phyloP scores from a whole-genome alignment of 2,888 invertebrate species.

The Ferrisia virgata region DNA sequence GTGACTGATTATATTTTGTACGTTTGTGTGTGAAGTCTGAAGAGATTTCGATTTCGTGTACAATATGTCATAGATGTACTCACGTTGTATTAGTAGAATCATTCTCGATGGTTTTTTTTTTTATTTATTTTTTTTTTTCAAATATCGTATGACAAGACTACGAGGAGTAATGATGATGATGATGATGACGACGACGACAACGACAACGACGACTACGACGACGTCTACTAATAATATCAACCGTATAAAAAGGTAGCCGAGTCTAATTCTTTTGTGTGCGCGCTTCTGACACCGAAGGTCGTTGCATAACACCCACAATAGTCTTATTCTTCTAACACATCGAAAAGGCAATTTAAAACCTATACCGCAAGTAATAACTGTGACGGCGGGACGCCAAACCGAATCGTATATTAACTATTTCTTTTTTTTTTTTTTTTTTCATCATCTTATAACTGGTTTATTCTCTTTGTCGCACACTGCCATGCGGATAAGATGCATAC shows the following conservation, averaged over 20 bases:
- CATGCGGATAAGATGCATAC: not conserved
- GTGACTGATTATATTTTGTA: no score
- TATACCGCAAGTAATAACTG: constrained; percentile 46
- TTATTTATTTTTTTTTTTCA: no score
- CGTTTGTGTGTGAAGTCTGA: no score
- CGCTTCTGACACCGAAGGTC: constrained; percentile 46
- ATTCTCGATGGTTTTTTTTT: no score
- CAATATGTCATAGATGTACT: no score
- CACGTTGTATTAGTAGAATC: no score
- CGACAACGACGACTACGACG: not conserved
- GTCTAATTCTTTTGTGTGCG: constrained; percentile 45
- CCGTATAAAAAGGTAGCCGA: constrained; percentile 43
- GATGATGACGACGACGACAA: not conserved
- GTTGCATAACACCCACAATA: constrained; percentile 45
- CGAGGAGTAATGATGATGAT: not conserved
- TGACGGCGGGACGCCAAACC: constrained; percentile 46
- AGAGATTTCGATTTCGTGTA: no score
- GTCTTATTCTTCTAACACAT: constrained; percentile 41
- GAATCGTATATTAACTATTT: constrained; percentile 43
- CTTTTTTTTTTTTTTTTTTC: not conserved
- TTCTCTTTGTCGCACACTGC: constrained; percentile 15
- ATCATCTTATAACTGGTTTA: constrained; percentile 39
- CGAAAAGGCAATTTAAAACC: constrained; percentile 45
- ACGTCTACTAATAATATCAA: not conserved
- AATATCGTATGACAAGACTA: not conserved